Base-by-base conservation (phyloP, 2,797 vertebrate species). In the Propithecus perrieri region DNA sequence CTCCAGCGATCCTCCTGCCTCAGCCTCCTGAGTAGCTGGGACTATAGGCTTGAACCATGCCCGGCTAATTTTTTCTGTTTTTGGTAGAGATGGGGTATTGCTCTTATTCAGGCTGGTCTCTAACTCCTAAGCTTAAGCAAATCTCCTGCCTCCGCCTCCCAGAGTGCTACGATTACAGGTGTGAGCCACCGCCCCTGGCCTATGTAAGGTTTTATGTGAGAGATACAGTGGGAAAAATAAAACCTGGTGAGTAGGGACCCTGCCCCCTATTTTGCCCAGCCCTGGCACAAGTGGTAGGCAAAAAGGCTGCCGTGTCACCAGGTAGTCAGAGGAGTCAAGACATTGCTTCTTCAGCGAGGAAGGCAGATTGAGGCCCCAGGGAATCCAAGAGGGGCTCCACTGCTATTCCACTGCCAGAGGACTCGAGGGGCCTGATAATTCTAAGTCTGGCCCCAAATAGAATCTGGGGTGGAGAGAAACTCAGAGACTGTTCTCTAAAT, bases 401-500 rank as follows among this genome's bases (percentile, higher is more conserved):
- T 26, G 46, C 43, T 20, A 43, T 69, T 35, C 4, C 1, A 38
- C 24, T 41, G 65, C 53, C 81, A 72, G 85, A 87, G 9, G 35
- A 38, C 46, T 22, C 22, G 12, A 30, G n/a, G 20, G 63, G 59
- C 18, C 33, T 78, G 43, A 30, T 18, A 71, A 65, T 75, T 85
- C 86, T 93, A 43, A 95, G 76, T 61, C 57, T 43, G 61, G 67
- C 63, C 74, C 72, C 91, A 89, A 65, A 89, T 35, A 93, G 94
- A 95, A 96, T 75, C 83, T 89, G 91, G 38, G 72, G 67, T 92
- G 63, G 69, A 93, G 63, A 26, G 43, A 89, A 83, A 61, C 91
- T 91, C 90, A 43, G 38, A 28, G 81, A 65, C 46, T 90, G 59
- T 35, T 97, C 86, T 80, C 89, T 33, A 65, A 91, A 93, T 83